Evolutionary conservation across 2,113 vertebrate genomes (phyloP).

Genomic region (Myocastor coypus): DNA sequence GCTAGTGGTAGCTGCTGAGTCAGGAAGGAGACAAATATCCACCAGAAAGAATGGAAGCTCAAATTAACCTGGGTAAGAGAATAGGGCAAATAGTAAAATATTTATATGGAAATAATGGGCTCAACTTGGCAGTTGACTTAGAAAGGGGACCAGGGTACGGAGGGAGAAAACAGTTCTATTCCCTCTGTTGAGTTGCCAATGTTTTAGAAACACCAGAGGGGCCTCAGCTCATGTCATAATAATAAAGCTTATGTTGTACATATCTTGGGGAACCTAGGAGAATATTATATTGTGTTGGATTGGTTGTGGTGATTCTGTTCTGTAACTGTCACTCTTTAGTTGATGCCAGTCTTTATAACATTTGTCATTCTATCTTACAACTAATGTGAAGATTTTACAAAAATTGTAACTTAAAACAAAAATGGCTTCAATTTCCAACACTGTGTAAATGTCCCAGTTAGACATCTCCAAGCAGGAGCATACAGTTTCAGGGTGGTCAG

Average conservation of each 20-base stretch:
- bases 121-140: background rate
- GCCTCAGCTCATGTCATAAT: background rate
- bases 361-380: background rate
- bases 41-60: background rate
- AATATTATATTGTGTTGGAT: background rate
- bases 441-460: background rate
- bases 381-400: slow-evolving; percentile 34
- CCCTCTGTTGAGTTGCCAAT: background rate
- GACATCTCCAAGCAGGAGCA: background rate
- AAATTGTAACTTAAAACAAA: slow-evolving; percentile 8
- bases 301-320: slow-evolving; percentile 10
- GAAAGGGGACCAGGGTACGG: background rate
- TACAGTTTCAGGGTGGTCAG: background rate
- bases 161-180: background rate
- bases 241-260: background rate
- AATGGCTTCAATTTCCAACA: background rate
- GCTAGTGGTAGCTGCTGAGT: background rate
- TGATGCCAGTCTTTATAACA: slow-evolving; percentile 21
- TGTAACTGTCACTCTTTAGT: background rate
- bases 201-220: background rate
- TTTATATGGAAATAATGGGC: background rate
- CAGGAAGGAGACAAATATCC: background rate
- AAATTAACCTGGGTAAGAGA: background rate
- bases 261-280: background rate
- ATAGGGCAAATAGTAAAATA: background rate